Conservation (phyloP, 2,888 invertebrate genomes). For the Euzophera pinguis region DNA sequence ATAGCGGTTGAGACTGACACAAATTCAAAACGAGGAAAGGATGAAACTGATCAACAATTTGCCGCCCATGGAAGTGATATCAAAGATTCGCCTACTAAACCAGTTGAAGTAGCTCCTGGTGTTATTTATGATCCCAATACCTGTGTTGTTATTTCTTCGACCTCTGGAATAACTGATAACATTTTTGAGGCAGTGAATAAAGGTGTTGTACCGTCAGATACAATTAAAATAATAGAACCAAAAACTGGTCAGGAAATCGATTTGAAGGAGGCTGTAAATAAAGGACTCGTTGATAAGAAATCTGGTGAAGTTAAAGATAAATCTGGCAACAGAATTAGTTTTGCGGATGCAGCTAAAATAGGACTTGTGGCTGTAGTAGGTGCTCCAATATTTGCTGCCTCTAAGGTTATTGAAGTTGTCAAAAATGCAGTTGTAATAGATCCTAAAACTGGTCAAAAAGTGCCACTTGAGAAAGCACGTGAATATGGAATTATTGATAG, state of each 20-base stretch:
- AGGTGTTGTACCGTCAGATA: constrained; percentile 84
- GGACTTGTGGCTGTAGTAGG: constrained; percentile 88
- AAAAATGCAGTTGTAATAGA: constrained; percentile 82
- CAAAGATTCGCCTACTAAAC: constrained; percentile 42
- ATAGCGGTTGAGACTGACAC: not conserved
- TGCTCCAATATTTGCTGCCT: constrained; percentile 85
- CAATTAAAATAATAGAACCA: constrained; percentile 85
- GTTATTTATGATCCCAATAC: constrained; percentile 87
- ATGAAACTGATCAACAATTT: constrained; percentile 6
- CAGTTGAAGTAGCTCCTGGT: constrained; percentile 84
- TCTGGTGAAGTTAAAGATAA: constrained; percentile 84
- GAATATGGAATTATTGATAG: constrained; percentile 82
- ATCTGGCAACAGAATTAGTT: constrained; percentile 82
- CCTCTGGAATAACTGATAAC: constrained; percentile 82
- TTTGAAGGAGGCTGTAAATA: constrained; percentile 87
- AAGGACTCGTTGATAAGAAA: constrained; percentile 86
- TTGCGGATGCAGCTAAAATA: constrained; percentile 87
- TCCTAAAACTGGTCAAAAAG: constrained; percentile 84
- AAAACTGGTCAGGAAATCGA: constrained; percentile 83
- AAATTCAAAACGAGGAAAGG: not conserved
- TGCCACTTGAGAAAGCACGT: constrained; percentile 86
- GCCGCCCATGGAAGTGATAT: constrained; percentile 1
- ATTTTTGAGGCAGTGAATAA: constrained; percentile 86
- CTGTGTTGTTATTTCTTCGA: constrained; percentile 83
- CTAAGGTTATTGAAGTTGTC: constrained; percentile 83